Percentiles rank a stretch among this genome's conserved stretches.
These are phyloP conservation scores for Agrenia bidenticulata DNA, from an alignment of 2,888 invertebrate genomes.

Conservation along the genomic window DNA sequence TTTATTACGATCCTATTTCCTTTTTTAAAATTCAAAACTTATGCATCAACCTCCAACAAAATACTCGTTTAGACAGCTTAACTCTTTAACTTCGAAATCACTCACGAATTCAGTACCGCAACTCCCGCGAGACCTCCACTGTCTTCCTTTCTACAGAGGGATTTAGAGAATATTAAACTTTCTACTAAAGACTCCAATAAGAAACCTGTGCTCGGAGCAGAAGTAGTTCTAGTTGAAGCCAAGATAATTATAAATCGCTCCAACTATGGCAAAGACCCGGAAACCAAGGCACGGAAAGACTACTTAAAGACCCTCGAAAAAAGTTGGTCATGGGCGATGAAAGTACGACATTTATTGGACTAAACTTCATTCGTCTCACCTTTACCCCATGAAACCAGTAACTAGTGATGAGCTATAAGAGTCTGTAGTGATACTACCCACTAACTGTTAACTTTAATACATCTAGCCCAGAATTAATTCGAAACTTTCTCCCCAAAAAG, in stretches of 20 bases:
- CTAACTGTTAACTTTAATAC: no score
- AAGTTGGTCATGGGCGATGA: neutral
- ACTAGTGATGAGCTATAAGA: no score
- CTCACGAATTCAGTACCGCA: neutral
- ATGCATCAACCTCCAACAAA: neutral
- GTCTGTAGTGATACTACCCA: no score
- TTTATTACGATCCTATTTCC: neutral
- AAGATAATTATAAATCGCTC: constrained; percentile 4
- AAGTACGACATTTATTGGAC: constrained; percentile 7
- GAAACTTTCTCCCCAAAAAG: no score
- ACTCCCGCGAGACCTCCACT: neutral
- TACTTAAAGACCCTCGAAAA: neutral
- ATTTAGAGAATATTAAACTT: constrained; percentile 25
- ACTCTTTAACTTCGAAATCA: neutral
- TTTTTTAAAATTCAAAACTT: constrained; percentile 1
- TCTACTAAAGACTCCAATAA: neutral
- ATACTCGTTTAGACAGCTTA: neutral
- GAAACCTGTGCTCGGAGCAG: neutral
- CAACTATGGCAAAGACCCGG: no score
- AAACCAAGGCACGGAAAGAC: no score
- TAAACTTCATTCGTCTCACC: constrained; percentile 1
- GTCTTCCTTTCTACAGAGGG: neutral
- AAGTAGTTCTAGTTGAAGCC: neutral
- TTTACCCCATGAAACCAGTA: no score
- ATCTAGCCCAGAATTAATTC: no score